Base-by-base conservation (phyloP, 2,888 invertebrate species). In the Hylaea fasciaria region DNA sequence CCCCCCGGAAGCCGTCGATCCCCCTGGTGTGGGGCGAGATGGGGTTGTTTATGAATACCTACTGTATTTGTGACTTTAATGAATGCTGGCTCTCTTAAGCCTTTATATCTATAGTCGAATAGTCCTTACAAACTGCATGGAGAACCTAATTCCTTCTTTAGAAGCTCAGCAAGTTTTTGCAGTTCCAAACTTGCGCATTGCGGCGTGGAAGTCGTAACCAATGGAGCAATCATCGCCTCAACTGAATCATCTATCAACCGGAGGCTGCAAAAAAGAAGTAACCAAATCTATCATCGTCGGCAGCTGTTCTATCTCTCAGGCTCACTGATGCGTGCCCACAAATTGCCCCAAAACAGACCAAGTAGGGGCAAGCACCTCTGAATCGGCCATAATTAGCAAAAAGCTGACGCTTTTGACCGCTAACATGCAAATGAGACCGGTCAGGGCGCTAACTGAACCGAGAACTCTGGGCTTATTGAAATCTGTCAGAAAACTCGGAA, bases 381-480 rank as follows among this genome's bases (percentile, higher is more conserved):
- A 48, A 39, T 53, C 44, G 17, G n/a, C 17, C 37, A 44, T 29
- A 51, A 58, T 58, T 53, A 48, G 48, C 37, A 35, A 62, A 57
- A 40, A 51, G 35, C 46, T 47, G 35, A 44, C 54, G 40, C 45
- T 57, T 58, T 41, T 22, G n/a, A 46, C 47, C 49, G 46, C 10
- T 62, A 55, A 57, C 59, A 67, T 56, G 17, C 52, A 51, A 64
- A 64, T 67, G 56, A 29, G 58, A 69, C 57, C 57, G 52, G 57
- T 52, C 35, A 29, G 43, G 28, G 32, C 22, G 47, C 48, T 43
- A 43, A 55, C 41, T 35, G 47, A 47, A 28, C 41, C 41, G 17
- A 39, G 32, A 35, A 48, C 48, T 41, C 22, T n/a, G 40, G 32
- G 16, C 40, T 54, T 46, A n/a, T 17, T 32, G 12, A 55, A 47